Percentiles rank a stretch among this genome's conserved stretches.
phyloP scores from a whole-genome alignment of 2,797 vertebrate species.

The Chaunax sp. region DNA sequence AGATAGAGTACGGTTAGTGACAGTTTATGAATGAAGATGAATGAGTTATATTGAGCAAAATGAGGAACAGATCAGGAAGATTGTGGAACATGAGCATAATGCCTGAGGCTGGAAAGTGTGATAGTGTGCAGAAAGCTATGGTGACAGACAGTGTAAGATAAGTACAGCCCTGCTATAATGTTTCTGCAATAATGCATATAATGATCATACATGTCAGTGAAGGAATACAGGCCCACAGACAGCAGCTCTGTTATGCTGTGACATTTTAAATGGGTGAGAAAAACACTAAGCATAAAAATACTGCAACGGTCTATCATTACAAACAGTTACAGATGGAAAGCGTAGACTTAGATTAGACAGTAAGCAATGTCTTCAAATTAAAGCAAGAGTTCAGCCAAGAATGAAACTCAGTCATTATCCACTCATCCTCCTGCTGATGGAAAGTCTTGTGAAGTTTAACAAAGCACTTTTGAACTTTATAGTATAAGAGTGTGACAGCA shows the following conservation, averaged over 20 bases:
- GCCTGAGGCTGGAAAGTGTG: conserved; percentile 35
- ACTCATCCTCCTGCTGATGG: too few relatives aligned
- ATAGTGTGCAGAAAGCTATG: conserved; percentile 34
- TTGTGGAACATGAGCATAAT: conserved; percentile 46
- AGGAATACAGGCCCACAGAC: conserved; percentile 22
- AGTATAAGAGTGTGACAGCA: too few relatives aligned
- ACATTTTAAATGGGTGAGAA: too few relatives aligned
- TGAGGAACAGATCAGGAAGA: conserved; percentile 48
- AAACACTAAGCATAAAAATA: too few relatives aligned
- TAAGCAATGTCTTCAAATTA: too few relatives aligned
- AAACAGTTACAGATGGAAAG: too few relatives aligned
- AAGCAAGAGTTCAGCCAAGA: too few relatives aligned
- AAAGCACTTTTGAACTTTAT: too few relatives aligned
- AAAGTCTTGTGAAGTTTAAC: too few relatives aligned
- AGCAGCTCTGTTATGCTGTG: neutral
- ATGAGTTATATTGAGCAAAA: conserved; percentile 36
- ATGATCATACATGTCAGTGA: conserved; percentile 13
- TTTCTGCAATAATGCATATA: conserved; percentile 28
- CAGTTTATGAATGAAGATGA: conserved; percentile 22
- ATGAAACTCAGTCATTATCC: too few relatives aligned
- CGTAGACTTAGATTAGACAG: too few relatives aligned
- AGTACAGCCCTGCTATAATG: conserved; percentile 29
- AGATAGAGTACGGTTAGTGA: conserved; percentile 16
- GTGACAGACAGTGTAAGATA: conserved; percentile 50
- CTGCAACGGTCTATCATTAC: too few relatives aligned